Conservation (phyloP, 2,888 invertebrate species). For the Suillia variegata region DNA sequence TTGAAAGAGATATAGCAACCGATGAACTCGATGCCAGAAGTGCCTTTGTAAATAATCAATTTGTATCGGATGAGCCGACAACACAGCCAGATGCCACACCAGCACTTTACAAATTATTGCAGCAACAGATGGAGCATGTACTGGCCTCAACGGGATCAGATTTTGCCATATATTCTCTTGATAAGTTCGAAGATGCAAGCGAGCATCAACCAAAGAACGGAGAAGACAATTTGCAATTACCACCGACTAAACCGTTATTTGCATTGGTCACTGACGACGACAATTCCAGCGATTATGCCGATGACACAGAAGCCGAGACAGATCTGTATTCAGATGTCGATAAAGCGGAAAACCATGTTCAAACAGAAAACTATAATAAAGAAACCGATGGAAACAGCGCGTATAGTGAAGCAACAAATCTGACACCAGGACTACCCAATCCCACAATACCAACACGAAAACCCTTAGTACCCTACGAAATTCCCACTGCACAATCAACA, state of each 20-base stretch:
- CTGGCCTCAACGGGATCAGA: conserved; percentile 35
- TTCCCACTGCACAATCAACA: neutral
- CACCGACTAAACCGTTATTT: conserved; percentile 14
- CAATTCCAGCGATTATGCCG: conserved; percentile 19
- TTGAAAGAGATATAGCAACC: conserved; percentile 10
- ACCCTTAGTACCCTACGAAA: conserved; percentile 8
- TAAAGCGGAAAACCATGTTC: conserved; percentile 32
- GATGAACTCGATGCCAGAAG: conserved; percentile 43
- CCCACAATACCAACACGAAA: neutral
- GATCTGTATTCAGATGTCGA: conserved; percentile 16
- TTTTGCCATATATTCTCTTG: conserved; percentile 32
- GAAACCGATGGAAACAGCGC: conserved; percentile 25
- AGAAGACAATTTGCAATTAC: conserved; percentile 1
- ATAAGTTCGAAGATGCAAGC: conserved; percentile 14
- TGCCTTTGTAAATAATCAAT: conserved; percentile 50
- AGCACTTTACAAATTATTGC: conserved; percentile 44
- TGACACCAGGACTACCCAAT: conserved; percentile 8
- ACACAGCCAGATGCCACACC: conserved; percentile 30
- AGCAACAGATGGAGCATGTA: conserved; percentile 49
- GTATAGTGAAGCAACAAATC: conserved; percentile 26
- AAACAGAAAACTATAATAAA: conserved; percentile 29
- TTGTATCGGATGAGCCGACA: conserved; percentile 37
- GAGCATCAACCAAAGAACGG: neutral
- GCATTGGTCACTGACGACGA: conserved; percentile 11
- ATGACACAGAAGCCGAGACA: neutral